Percentiles rank a stretch among this genome's conserved stretches.
phyloP scores from a whole-genome alignment of 2,888 invertebrate species.

The Metacarcinus magister region DNA sequence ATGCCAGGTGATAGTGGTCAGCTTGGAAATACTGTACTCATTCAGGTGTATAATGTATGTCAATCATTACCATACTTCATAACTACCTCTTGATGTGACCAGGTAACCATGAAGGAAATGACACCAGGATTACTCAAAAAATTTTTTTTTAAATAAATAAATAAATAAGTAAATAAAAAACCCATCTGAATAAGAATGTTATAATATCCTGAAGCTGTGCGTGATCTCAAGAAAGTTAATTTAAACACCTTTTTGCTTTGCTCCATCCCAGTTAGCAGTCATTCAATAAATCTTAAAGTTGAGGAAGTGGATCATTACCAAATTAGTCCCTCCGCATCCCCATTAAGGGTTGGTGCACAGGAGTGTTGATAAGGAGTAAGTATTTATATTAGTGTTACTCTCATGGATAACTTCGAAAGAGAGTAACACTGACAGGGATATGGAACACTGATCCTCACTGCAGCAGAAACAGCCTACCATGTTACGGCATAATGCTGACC shows the following conservation, averaged over 20 bases:
- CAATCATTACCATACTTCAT: too few relatives aligned
- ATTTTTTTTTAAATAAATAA: too few relatives aligned
- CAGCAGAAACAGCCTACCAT: neutral
- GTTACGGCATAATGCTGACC: neutral
- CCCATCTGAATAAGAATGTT: neutral
- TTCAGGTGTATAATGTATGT: too few relatives aligned
- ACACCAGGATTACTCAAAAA: too few relatives aligned
- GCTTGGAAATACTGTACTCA: too few relatives aligned
- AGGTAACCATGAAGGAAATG: too few relatives aligned
- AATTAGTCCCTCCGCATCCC: neutral
- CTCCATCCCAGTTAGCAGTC: neutral
- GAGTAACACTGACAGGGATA: neutral
- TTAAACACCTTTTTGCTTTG: neutral
- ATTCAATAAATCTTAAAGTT: neutral
- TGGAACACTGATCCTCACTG: neutral
- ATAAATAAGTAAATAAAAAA: too few relatives aligned
- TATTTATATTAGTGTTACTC: neutral
- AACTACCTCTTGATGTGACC: too few relatives aligned
- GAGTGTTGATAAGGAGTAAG: neutral
- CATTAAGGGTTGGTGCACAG: neutral
- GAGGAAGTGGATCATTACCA: too few relatives aligned
- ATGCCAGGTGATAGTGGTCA: too few relatives aligned
- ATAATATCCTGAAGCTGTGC: neutral
- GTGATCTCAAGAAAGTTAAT: neutral
- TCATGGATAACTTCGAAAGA: neutral